Conservation (phyloP, 2,888 invertebrate genomes). For the Limnephilus marmoratus region DNA sequence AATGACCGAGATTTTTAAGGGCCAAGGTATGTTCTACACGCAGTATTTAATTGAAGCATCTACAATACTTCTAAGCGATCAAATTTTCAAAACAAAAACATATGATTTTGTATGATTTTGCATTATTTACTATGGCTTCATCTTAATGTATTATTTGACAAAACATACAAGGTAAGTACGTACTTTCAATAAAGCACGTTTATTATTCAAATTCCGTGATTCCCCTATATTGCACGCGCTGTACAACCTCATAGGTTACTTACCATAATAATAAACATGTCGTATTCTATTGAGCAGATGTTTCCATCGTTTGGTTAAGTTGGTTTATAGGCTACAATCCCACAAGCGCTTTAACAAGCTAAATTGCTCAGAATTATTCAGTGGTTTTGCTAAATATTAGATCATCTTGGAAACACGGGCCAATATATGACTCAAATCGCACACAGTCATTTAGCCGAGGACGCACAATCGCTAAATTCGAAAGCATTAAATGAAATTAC, state of each 20-base stretch:
- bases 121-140: no score
- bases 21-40: no score
- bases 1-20: no score
- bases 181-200: not conserved
- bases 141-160: no score
- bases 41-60: no score
- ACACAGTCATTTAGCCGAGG: not conserved
- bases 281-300: not conserved
- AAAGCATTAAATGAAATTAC: not conserved
- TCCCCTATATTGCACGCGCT: not conserved
- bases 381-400: not conserved
- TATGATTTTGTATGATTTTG: no score
- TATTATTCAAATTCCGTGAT: not conserved
- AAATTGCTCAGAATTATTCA: not conserved
- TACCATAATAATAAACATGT: not conserved
- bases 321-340: conserved; percentile 8
- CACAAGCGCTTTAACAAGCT: not conserved
- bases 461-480: not conserved
- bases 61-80: no score
- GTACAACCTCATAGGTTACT: not conserved
- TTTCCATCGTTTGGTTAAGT: not conserved
- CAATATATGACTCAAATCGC: not conserved
- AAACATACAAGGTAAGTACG: no score
- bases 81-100: no score
- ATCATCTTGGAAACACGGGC: not conserved